Evolutionary conservation across 2,888 invertebrate genomes (phyloP).

Genomic region (Drosophila austrosaltans): DNA sequence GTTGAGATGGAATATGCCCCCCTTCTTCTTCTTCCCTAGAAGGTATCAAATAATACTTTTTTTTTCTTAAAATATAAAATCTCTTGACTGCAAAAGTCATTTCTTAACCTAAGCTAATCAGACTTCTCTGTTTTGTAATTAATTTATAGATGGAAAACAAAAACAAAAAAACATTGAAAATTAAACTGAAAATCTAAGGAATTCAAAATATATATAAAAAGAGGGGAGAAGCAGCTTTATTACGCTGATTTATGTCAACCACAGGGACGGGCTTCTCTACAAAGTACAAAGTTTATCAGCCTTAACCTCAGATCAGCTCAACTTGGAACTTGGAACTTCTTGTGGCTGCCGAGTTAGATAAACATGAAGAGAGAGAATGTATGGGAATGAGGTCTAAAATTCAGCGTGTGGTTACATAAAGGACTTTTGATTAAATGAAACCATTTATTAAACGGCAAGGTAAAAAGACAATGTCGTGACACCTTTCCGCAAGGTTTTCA

Average conservation of each 20-base stretch:
- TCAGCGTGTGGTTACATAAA: conserved; percentile 58
- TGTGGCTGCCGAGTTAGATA: conserved; percentile 45
- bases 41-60: too few relatives aligned
- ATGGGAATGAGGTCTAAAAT: conserved; percentile 53
- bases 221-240: conserved; percentile 48
- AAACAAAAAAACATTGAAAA: neutral
- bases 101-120: neutral
- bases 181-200: conserved; percentile 33
- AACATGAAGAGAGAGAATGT: conserved; percentile 29
- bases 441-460: conserved; percentile 70
- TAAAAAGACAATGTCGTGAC: conserved; percentile 70
- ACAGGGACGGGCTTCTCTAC: conserved; percentile 31
- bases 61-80: too few relatives aligned
- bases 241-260: conserved; percentile 73
- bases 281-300: conserved; percentile 62
- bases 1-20: too few relatives aligned
- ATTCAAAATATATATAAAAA: conserved; percentile 2
- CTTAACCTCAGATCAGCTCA: conserved; percentile 50
- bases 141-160: conserved; percentile 15
- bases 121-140: neutral
- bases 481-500: conserved; percentile 42
- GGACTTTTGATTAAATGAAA: conserved; percentile 76
- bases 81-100: neutral
- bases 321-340: conserved; percentile 46
- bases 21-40: too few relatives aligned